Evolutionary conservation across 2,797 vertebrate genomes (phyloP), one percentile per base, ranked within the genome.

Genomic region (Allobates femoralis): DNA sequence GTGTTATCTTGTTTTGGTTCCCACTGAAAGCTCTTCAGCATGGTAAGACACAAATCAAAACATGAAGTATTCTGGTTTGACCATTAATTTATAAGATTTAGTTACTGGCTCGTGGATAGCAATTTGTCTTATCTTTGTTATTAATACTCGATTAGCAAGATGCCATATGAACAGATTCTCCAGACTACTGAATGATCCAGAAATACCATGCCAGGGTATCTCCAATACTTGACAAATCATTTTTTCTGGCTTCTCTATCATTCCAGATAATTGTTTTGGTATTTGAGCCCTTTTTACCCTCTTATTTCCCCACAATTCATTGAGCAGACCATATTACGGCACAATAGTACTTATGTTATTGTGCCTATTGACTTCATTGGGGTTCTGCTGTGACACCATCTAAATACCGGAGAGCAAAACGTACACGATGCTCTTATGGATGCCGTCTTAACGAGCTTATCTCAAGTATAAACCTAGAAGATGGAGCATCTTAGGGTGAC

Each of bases 1-100:
- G 98, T 62, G 96, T 99, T 95, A 99, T 99, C 95, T 96, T 99
- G 92, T 99, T 99, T 95, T 99, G 98, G 98, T 96, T 99, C 96
- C 98, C 98, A 90, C 96, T 99, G 86, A 97, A 97, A 97, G 97
- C 98, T 92, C 97, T 99, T 93, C 97, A 98, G 92, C 96, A 98
- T 91, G 98, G 98, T 99, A 95, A 98, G 97, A 51, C 23, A 28
- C 73, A 67, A 55, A 28, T 26, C 21, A 18, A 2, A 60, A 66
- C 3, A 66, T 15, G 7, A 15, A 51, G 37, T 51, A 50, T 10
- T 10, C 58, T 50, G 28, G 23, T 50, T 14, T 5, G 3, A 26
- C 14, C 10, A 28, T 28, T 62, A 28, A 34, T 23, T 28, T 46
- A 21, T 81, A 19, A 34, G 18, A 37, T 37, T 66, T 6, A 18